Percentiles rank a stretch among this genome's conserved stretches.
phyloP scores from a whole-genome alignment of 2,113 vertebrate species.

The Otus sunia region DNA sequence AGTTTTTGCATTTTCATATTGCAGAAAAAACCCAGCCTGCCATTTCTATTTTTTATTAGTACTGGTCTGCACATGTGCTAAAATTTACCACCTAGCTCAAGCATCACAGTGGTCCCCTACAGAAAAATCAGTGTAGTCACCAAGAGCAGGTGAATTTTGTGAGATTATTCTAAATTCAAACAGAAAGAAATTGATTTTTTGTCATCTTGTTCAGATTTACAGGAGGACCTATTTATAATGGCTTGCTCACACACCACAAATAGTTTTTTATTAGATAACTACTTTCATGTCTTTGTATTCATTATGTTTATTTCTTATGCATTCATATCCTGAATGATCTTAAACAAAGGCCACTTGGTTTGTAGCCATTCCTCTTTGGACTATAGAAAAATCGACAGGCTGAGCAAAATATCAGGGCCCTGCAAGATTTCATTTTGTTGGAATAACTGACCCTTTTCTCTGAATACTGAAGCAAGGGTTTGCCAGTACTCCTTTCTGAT shows the following conservation, averaged over 20 bases:
- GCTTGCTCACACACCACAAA: rapidly evolving
- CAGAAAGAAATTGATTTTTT: neutral
- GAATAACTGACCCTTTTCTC: neutral
- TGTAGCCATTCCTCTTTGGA: neutral
- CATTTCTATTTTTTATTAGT: neutral
- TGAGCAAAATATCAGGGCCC: neutral
- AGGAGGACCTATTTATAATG: neutral
- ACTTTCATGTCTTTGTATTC: neutral
- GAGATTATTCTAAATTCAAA: neutral
- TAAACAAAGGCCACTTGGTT: neutral
- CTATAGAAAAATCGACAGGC: neutral
- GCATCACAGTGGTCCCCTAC: neutral
- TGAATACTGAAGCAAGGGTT: neutral
- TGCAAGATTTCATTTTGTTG: neutral
- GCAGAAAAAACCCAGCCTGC: rapidly evolving
- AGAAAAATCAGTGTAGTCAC: neutral
- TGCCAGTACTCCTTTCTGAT: neutral
- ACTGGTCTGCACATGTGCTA: neutral
- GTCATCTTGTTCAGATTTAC: neutral
- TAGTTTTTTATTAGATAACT: neutral
- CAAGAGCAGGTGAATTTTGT: neutral
- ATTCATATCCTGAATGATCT: neutral
- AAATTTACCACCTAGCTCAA: neutral
- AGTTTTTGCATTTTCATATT: neutral
- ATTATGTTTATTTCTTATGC: neutral